Evolutionary conservation across 2,888 invertebrate genomes (phyloP).

Genomic region (Chromoteleia sp.): DNA sequence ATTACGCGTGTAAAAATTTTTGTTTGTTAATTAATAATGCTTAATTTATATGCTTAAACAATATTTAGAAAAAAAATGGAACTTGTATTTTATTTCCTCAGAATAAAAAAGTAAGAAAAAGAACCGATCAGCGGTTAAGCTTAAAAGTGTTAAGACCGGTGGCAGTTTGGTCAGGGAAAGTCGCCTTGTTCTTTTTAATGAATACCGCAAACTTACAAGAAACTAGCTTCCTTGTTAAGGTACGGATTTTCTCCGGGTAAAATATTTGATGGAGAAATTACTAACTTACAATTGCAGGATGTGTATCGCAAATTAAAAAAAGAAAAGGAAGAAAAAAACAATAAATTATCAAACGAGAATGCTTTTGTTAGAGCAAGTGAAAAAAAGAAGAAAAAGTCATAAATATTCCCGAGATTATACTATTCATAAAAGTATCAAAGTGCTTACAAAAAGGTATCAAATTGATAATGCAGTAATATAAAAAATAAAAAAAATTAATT

Average conservation of each 20-base stretch:
- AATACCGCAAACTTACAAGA: conserved; percentile 57
- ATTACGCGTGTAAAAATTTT: neutral
- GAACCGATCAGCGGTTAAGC: conserved; percentile 17
- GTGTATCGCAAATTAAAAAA: conserved; percentile 13
- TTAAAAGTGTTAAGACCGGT: conserved; percentile 45
- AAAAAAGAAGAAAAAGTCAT: conserved; percentile 7
- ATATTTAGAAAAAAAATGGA: neutral
- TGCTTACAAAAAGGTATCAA: too few relatives aligned
- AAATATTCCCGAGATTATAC: too few relatives aligned
- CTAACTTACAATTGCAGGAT: conserved; percentile 41
- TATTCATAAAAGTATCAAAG: too few relatives aligned
- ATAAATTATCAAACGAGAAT: conserved; percentile 33
- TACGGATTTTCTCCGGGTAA: conserved; percentile 54
- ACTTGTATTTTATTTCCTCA: neutral
- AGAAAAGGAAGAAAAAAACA: conserved; percentile 5
- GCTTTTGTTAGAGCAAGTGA: neutral
- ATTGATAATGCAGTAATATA: too few relatives aligned
- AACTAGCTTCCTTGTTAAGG: conserved; percentile 65
- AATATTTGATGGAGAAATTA: conserved; percentile 65
- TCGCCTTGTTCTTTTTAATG: conserved; percentile 52
- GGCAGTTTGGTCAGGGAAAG: conserved; percentile 60
- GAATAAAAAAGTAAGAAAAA: neutral
- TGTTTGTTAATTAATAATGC: too few relatives aligned
- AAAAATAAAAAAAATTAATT: neutral
- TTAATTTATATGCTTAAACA: too few relatives aligned